Percentiles rank a stretch among this genome's conserved stretches.
Conservation (phyloP, 2,797 vertebrate species). For the Capromys pilorides region DNA sequence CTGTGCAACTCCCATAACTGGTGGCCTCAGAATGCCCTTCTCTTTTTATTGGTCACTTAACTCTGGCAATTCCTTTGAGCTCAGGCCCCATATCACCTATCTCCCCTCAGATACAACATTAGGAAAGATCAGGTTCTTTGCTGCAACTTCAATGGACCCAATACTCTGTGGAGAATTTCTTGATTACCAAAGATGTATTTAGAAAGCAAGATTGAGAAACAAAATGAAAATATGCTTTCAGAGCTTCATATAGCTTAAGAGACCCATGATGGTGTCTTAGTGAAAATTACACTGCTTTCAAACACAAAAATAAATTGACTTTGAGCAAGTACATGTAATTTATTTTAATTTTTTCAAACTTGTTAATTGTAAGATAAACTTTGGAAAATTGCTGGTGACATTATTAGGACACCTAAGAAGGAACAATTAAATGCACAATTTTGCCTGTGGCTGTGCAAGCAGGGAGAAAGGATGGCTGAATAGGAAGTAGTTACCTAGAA, state of each 20-base stretch:
- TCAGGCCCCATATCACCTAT: neutral
- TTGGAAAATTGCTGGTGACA: neutral
- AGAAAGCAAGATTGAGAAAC: neutral
- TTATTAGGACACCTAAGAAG: neutral
- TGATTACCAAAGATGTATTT: neutral
- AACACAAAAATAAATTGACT: neutral
- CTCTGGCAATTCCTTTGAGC: neutral
- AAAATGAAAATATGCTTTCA: neutral
- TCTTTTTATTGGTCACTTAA: neutral
- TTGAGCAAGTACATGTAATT: neutral
- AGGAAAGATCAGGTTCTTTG: neutral
- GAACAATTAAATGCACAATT: neutral
- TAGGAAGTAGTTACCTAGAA: neutral
- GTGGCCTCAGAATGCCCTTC: neutral
- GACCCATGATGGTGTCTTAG: neutral
- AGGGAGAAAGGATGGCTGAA: neutral
- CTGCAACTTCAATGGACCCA: neutral
- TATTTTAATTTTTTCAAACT: neutral
- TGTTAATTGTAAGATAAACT: neutral
- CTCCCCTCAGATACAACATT: neutral
- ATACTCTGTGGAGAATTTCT: neutral
- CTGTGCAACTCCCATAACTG: neutral
- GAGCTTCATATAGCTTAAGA: neutral
- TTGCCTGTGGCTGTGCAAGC: rapidly evolving
- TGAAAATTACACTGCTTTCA: conserved; percentile 1